phyloP scores from a whole-genome alignment of 2,113 vertebrate species.

The Lanius collurio region DNA sequence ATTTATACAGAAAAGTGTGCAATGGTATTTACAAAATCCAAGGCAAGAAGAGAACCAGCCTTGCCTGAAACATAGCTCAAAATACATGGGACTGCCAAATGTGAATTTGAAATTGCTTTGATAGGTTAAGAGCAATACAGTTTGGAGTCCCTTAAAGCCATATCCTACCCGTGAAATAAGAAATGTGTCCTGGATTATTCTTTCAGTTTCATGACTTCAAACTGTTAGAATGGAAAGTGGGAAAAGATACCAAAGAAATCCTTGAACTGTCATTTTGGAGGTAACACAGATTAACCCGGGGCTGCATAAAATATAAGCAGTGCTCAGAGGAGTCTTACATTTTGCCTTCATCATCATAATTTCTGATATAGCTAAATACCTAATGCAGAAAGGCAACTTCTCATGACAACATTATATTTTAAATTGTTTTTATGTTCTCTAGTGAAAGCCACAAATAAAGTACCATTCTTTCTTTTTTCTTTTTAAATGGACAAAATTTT shows the following conservation, averaged over 20 bases:
- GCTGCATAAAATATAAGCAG: background rate
- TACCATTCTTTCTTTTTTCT: fast-evolving
- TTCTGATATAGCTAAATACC: background rate
- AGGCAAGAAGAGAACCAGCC: background rate
- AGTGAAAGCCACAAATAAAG: background rate
- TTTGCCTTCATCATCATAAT: background rate
- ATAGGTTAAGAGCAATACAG: background rate
- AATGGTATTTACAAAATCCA: background rate
- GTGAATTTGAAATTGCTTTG: background rate
- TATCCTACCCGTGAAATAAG: background rate
- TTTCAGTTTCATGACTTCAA: background rate
- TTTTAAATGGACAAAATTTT: background rate
- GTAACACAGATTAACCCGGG: background rate
- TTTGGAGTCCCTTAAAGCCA: background rate
- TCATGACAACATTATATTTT: background rate
- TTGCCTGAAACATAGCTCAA: background rate
- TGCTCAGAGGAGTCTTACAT: background rate
- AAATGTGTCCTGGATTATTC: background rate
- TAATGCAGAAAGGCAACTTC: background rate
- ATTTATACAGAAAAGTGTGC: background rate
- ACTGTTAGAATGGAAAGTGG: background rate
- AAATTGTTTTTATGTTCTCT: background rate
- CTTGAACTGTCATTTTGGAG: background rate
- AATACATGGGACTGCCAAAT: background rate
- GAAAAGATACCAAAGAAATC: background rate